A percentile compares a stretch with the other conserved stretches of the same genome.
Conservation (phyloP, 2,113 vertebrate genomes). For the Alosa alosa region DNA sequence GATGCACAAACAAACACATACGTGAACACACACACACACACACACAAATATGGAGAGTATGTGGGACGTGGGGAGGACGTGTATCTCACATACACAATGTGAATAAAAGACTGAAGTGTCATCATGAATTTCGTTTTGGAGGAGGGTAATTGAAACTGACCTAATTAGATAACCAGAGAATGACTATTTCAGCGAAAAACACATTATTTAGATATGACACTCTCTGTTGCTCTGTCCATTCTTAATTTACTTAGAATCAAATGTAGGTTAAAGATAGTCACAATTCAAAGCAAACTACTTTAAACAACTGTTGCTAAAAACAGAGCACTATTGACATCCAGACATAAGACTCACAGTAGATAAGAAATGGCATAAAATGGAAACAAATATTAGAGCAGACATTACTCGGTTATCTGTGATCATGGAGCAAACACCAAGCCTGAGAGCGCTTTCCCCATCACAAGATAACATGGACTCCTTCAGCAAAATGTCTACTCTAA, state of each 20-base stretch:
- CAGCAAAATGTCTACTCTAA: not conserved
- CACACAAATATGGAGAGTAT: constrained; percentile 1
- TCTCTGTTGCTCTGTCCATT: not conserved
- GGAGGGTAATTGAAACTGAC: not conserved
- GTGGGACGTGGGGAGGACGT: not conserved
- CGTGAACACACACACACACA: constrained; percentile 32
- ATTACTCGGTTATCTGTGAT: not conserved
- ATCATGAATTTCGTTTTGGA: not conserved
- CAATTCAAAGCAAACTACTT: not conserved
- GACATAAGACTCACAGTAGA: not conserved
- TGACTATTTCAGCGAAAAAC: not conserved
- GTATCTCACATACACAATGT: too few species aligned
- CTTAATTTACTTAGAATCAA: not conserved
- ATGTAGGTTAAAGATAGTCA: not conserved
- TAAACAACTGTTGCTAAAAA: not conserved
- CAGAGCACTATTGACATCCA: not conserved
- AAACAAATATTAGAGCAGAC: not conserved
- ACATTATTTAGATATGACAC: not conserved
- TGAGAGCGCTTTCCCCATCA: not conserved
- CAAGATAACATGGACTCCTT: not conserved
- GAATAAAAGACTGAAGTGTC: too few species aligned
- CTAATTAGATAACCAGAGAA: not conserved
- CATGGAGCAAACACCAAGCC: not conserved
- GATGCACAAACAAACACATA: not conserved
- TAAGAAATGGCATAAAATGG: not conserved